phyloP scores from a whole-genome alignment of 2,113 vertebrate genomes.

The Corydoras maculifer region DNA sequence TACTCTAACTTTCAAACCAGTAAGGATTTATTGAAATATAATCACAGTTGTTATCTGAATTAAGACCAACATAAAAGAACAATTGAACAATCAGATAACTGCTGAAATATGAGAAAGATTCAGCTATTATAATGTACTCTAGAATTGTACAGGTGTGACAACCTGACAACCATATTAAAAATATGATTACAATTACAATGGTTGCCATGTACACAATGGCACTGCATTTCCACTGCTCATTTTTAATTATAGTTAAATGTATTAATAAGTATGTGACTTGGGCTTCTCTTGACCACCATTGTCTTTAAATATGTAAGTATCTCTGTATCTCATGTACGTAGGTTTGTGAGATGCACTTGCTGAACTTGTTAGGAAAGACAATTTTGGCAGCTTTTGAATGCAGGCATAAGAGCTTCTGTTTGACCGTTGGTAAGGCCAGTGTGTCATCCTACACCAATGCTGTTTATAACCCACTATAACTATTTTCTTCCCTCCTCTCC shows the following conservation, averaged over 20 bases:
- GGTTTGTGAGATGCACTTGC: constrained; percentile 14
- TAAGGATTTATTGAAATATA: too few species aligned
- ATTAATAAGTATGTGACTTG: constrained; percentile 11
- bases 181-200: too few species aligned
- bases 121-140: too few species aligned
- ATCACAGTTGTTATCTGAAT: too few species aligned
- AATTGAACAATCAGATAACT: too few species aligned
- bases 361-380: constrained; percentile 14
- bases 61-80: too few species aligned
- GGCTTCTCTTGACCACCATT: constrained; percentile 1
- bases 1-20: too few species aligned
- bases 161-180: too few species aligned
- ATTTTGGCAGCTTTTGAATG: constrained; percentile 1
- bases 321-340: not conserved
- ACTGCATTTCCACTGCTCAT: constrained; percentile 48
- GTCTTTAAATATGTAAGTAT: not conserved
- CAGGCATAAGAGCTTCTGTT: not conserved
- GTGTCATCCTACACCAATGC: constrained; percentile 70
- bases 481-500: constrained; percentile 60
- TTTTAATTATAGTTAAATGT: constrained; percentile 12
- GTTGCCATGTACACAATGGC: constrained; percentile 46
- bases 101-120: too few species aligned
- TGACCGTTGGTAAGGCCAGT: constrained; percentile 73
- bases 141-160: too few species aligned
- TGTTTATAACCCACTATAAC: constrained; percentile 80